Evolutionary conservation across 2,797 vertebrate genomes (phyloP).

Genomic region (Phylloscopus collybita): DNA sequence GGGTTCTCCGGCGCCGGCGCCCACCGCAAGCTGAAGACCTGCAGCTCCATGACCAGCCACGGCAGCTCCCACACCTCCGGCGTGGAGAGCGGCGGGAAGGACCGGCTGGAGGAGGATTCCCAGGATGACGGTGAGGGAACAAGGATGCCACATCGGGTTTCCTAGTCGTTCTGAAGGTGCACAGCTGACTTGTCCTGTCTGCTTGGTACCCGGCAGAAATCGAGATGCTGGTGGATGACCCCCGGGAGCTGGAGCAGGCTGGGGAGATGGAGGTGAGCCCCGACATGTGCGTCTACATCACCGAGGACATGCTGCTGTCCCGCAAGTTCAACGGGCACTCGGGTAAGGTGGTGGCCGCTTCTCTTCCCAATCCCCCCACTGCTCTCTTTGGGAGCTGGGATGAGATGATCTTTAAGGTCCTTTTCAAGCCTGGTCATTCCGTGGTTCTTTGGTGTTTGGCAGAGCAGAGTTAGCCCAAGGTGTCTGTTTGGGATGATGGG

Average conservation of each 20-base stretch:
- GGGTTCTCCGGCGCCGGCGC: conserved; percentile 80
- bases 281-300: conserved; percentile 97
- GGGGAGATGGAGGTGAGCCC: conserved; percentile 90
- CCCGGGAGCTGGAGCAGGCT: conserved; percentile 92
- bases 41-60: conserved; percentile 94
- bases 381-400: not conserved
- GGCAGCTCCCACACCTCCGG: conserved; percentile 97
- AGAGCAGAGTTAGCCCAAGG: accelerated
- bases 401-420: not conserved
- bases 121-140: conserved; percentile 85
- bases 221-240: conserved; percentile 98
- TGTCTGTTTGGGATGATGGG: accelerated
- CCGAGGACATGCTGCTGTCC: conserved; percentile 94
- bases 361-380: accelerated
- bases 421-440: not conserved
- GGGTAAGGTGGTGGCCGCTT: conserved; percentile 70
- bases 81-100: conserved; percentile 93
- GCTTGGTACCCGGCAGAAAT: conserved; percentile 82
- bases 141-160: too few species aligned
- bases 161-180: accelerated
- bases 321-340: conserved; percentile 91
- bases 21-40: conserved; percentile 88
- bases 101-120: conserved; percentile 89
- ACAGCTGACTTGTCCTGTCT: not conserved
- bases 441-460: not conserved